Conservation (phyloP, 2,888 invertebrate species). For the Euzetes globulus region DNA sequence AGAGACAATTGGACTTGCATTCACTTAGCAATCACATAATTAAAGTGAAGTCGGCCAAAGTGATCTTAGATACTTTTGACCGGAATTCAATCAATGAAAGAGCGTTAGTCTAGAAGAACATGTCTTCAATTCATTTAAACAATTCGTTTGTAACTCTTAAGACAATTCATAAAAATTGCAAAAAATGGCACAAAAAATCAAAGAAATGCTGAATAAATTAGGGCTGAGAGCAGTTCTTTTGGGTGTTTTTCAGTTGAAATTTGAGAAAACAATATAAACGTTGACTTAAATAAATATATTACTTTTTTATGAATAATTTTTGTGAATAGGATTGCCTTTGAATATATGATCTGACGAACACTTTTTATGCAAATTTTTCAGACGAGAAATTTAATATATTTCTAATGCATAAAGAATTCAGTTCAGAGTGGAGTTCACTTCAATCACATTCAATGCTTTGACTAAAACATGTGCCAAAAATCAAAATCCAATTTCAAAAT, state of each 20-base stretch:
- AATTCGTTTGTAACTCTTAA: too few species aligned
- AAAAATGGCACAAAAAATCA: neutral
- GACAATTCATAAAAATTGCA: neutral
- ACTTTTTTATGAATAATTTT: neutral
- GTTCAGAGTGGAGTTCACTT: neutral
- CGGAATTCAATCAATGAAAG: too few species aligned
- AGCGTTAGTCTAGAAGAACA: too few species aligned
- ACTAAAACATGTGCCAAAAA: neutral
- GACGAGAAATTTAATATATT: constrained; percentile 1
- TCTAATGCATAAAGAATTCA: constrained; percentile 9
- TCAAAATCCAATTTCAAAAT: neutral
- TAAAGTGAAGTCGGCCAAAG: too few species aligned
- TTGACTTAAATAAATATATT: constrained; percentile 10
- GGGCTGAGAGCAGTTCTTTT: neutral
- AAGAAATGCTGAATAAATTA: neutral
- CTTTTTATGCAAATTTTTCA: constrained; percentile 9
- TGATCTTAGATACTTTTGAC: too few species aligned
- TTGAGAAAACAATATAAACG: neutral
- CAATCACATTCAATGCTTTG: neutral
- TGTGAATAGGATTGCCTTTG: neutral
- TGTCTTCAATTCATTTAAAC: too few species aligned
- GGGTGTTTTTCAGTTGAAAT: neutral
- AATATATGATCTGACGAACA: neutral
- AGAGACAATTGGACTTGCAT: too few species aligned
- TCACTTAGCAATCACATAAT: too few species aligned